phyloP scores from a whole-genome alignment of 1,140 invertebrate genomes.

The Oedothorax gibbosus region DNA sequence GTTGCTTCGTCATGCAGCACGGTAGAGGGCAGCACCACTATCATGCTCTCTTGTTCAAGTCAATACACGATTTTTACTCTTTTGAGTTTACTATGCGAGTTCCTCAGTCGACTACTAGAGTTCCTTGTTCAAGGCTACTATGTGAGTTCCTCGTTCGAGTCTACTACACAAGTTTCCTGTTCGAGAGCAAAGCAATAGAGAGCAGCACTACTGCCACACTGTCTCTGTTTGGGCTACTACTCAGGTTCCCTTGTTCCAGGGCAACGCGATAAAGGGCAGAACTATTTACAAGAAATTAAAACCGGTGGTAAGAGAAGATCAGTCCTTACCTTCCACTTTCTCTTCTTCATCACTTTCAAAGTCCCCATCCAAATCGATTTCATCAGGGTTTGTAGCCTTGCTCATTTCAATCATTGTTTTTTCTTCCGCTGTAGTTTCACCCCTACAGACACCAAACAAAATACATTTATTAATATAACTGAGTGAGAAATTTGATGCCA shows the following conservation, averaged over 20 bases:
- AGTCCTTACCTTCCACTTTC: conserved; percentile 70
- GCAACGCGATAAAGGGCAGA: neutral
- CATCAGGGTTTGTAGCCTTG: conserved; percentile 87
- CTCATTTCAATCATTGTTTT: conserved; percentile 71
- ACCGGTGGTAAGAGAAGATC: neutral
- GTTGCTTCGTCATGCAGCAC: no score
- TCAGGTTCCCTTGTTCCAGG: neutral
- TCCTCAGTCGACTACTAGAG: no score
- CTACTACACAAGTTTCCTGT: neutral
- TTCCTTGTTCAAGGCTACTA: neutral
- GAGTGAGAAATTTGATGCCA: no score
- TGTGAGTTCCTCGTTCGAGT: no score
- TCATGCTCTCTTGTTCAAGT: no score
- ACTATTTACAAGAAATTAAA: neutral
- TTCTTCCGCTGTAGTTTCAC: conserved; percentile 81
- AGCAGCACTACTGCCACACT: neutral
- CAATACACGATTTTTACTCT: no score
- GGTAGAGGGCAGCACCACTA: no score
- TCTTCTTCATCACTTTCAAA: conserved; percentile 79
- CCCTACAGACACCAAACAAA: conserved; percentile 87
- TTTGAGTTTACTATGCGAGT: no score
- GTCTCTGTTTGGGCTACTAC: neutral
- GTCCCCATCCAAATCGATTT: conserved; percentile 84
- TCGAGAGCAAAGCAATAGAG: no score
- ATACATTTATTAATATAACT: conserved; percentile 63